These are phyloP conservation scores for Erythrolamprus reginae DNA, from an alignment of 2,113 vertebrate species.

Conservation along the genomic window DNA sequence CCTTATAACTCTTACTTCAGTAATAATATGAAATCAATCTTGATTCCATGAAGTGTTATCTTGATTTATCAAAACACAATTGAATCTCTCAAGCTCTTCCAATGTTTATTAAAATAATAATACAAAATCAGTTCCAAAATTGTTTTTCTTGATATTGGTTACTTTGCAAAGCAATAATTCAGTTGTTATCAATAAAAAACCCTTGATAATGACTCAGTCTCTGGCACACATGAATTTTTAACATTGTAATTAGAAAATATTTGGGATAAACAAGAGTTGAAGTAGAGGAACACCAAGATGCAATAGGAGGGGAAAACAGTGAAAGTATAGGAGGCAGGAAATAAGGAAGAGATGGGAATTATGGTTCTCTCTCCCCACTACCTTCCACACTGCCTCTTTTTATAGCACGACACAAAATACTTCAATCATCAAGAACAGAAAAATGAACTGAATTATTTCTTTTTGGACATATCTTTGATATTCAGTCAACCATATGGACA, in stretches of 20 bases:
- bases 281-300: background rate
- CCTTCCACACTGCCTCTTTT: background rate
- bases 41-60: background rate
- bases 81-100: background rate
- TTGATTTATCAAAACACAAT: background rate
- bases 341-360: background rate
- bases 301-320: background rate
- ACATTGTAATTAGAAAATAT: background rate
- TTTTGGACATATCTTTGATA: conserved; percentile 79
- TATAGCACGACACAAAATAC: background rate
- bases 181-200: background rate
- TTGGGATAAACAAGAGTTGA: background rate
- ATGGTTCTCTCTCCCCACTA: background rate
- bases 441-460: conserved; percentile 73
- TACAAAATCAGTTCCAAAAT: background rate
- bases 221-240: background rate
- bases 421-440: conserved; percentile 68
- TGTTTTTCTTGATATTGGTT: background rate
- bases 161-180: background rate
- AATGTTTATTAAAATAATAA: background rate
- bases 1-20: background rate
- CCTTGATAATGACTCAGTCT: background rate
- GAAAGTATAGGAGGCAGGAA: background rate
- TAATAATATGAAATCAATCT: background rate
- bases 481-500: conserved; percentile 83